Base-by-base conservation (phyloP, 2,888 invertebrate species). In the Phortica okadai region DNA sequence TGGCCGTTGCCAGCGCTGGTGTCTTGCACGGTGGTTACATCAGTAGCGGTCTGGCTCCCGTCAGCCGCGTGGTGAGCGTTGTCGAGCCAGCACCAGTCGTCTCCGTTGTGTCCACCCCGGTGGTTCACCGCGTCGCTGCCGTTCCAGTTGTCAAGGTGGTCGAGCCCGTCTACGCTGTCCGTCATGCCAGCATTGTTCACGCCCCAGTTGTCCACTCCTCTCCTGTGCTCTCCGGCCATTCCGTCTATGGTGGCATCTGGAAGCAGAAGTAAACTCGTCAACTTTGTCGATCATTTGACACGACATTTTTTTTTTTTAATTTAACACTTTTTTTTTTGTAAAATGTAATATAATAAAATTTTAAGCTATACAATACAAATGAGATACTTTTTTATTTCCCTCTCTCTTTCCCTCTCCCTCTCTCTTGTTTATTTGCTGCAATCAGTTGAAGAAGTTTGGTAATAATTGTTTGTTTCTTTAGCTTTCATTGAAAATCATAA, bases 1-100 rank as follows among this genome's bases (percentile, higher is more conserved):
- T 89, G 79, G 89, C 88, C 74, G 76, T 86, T 56, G 84, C 77
- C 75, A 86, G 85, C 66, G 80, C 87, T 79, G 79, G 89, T 44
- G 78, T 80, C 80, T 77, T 89, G 79, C 79, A 81, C 75, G 82
- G 82, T 11, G 62, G 77, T n/a, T 14, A 72, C 56, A 56, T 56
- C 5, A 73, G 80, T 70, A 76, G 77, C 21, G 80, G 56, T 16
- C 14, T 14, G 5, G 14, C 14, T 56, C 56, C 56, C 56, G 56
- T 56, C 16, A 3, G 33, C 33, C 33, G 33, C 3, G 33, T 33
- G 33, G 66, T 66, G 42, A 33, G 66, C 42, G 42, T 66, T 58
- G 44, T 76, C 8, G 42, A 76, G 50, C 77, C 83, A 56, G 78
- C 82, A 1, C 76, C 79, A 6, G 82, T 80, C 45, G 79, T 81